Evolutionary conservation across 2,888 invertebrate genomes (phyloP).

Genomic region (Lasioglossum figueresi): DNA sequence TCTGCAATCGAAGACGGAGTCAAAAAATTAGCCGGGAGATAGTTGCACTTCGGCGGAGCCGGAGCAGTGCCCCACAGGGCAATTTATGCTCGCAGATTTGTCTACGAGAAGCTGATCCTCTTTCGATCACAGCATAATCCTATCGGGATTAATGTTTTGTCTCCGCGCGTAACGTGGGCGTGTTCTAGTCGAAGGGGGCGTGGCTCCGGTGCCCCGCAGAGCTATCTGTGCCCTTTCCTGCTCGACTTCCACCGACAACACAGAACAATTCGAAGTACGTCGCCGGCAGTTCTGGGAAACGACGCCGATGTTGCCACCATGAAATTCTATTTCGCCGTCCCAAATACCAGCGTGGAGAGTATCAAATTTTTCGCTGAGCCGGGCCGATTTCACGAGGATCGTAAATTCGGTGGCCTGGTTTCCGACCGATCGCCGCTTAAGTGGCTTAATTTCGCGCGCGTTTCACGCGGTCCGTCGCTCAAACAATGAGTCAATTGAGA

Average conservation of each 20-base stretch:
- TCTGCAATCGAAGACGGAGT: background rate
- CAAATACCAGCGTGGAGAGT: conserved; percentile 12
- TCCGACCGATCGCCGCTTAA: conserved; percentile 46
- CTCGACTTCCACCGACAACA: background rate
- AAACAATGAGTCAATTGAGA: conserved; percentile 52
- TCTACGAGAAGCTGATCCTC: background rate
- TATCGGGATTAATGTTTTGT: background rate
- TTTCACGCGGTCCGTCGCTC: conserved; percentile 21
- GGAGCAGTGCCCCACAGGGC: background rate
- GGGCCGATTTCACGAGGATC: conserved; percentile 36
- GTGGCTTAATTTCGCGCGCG: conserved; percentile 50
- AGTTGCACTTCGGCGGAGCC: background rate
- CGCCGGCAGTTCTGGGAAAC: background rate
- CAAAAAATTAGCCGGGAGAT: background rate
- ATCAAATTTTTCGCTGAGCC: conserved; percentile 7
- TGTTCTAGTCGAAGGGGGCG: background rate
- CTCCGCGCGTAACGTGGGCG: background rate
- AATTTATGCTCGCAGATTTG: background rate
- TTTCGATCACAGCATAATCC: no score
- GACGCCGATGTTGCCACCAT: background rate
- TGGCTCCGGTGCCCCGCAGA: background rate
- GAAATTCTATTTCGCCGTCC: conserved; percentile 6
- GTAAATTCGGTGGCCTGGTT: conserved; percentile 44
- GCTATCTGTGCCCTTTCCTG: background rate
- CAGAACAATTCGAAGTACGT: background rate